Conservation (phyloP, 2,888 invertebrate genomes). For the Volucella bombylans region DNA sequence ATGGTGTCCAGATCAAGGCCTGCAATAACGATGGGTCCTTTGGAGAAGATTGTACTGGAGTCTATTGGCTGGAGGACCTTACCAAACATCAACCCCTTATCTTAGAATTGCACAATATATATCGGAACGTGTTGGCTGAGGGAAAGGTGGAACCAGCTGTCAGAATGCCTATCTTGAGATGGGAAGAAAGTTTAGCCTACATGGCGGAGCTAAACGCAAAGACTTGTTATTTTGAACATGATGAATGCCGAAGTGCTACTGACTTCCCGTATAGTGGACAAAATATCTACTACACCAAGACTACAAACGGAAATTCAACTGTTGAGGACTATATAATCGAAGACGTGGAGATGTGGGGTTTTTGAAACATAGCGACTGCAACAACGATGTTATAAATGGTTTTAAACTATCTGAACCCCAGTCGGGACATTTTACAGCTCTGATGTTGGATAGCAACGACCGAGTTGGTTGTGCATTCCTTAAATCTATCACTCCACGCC, state of each 20-base stretch:
- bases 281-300: conserved; percentile 58
- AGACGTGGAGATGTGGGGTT: conserved; percentile 60
- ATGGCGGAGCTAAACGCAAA: conserved; percentile 60
- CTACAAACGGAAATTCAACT: conserved; percentile 43
- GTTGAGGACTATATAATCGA: conserved; percentile 55
- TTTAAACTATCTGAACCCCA: conserved; percentile 52
- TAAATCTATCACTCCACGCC: not conserved
- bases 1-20: conserved; percentile 62
- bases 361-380: conserved; percentile 40
- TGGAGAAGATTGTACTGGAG: conserved; percentile 21
- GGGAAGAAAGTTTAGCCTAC: conserved; percentile 37
- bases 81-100: conserved; percentile 27
- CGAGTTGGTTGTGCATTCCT: conserved; percentile 48
- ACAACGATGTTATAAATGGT: conserved; percentile 31
- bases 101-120: conserved; percentile 45
- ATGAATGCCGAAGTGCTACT: conserved; percentile 48
- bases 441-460: conserved; percentile 52
- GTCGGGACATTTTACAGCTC: conserved; percentile 54
- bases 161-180: conserved; percentile 53
- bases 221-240: conserved; percentile 60
- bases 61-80: conserved; percentile 40
- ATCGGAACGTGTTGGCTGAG: conserved; percentile 18
- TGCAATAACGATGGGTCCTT: conserved; percentile 55
- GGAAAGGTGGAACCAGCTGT: conserved; percentile 34
- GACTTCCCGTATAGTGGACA: conserved; percentile 56